These are phyloP conservation scores for Cairina moschata DNA, from an alignment of 2,113 vertebrate species.

Conservation along the genomic window DNA sequence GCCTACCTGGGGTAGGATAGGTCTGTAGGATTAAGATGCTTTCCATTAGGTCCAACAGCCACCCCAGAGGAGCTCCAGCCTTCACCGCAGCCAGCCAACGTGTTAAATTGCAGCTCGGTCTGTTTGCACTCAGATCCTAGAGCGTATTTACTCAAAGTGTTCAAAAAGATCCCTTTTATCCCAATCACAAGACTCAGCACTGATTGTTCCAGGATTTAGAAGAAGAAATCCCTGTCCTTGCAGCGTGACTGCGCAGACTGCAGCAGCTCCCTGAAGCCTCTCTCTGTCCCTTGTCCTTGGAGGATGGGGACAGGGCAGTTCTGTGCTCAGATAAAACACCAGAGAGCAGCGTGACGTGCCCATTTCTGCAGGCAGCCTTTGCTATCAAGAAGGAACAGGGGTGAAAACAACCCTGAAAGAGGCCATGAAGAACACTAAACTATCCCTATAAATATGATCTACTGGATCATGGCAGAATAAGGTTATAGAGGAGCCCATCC, in stretches of 20 bases:
- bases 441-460: fast-evolving
- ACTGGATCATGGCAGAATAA: fast-evolving
- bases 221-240: slow-evolving; percentile 25
- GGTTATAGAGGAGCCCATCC: fast-evolving
- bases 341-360: background rate
- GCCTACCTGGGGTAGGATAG: background rate
- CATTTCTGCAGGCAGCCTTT: background rate
- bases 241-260: slow-evolving; percentile 51
- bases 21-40: background rate
- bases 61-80: background rate
- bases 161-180: slow-evolving; percentile 44
- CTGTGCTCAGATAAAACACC: background rate
- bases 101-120: background rate
- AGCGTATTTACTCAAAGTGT: background rate
- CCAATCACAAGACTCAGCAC: slow-evolving; percentile 51
- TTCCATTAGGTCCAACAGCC: background rate
- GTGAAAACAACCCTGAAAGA: background rate
- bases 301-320: background rate
- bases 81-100: background rate
- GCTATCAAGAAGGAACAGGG: background rate
- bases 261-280: slow-evolving; percentile 4
- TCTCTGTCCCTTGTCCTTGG: slow-evolving; percentile 25
- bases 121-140: background rate
- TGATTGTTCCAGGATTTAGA: slow-evolving; percentile 31
- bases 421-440: background rate